Conservation (phyloP, 2,797 vertebrate genomes). For the Phrynocephalus guinanensis region DNA sequence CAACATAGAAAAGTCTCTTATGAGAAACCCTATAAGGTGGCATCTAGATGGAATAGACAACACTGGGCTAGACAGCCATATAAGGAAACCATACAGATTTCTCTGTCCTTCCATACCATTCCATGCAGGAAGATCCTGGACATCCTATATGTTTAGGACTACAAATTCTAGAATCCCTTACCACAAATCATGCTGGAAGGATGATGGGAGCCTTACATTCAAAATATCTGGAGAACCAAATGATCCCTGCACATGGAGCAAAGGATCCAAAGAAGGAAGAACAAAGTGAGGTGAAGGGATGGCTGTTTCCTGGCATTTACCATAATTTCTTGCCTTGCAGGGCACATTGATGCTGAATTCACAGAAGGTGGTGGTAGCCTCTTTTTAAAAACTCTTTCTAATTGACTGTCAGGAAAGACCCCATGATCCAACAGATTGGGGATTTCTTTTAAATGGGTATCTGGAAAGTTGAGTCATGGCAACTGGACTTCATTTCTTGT, state of each 20-base stretch:
- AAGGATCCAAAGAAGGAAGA: not conserved
- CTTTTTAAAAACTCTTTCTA: not conserved
- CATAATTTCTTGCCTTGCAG: no score
- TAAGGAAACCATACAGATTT: not conserved
- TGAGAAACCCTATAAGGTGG: no score
- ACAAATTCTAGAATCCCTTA: not conserved
- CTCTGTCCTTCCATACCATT: not conserved
- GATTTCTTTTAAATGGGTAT: no score
- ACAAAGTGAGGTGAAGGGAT: no score
- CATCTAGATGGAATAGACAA: no score
- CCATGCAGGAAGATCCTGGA: not conserved
- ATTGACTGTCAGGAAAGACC: not conserved
- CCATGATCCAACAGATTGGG: no score
- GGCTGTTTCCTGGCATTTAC: not conserved
- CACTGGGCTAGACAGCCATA: not conserved
- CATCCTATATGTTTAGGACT: not conserved
- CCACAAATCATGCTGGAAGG: not conserved
- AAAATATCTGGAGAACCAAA: not conserved
- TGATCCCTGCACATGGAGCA: not conserved
- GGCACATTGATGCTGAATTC: not conserved
- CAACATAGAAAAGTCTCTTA: no score
- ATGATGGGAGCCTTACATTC: not conserved
- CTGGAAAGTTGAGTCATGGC: no score
- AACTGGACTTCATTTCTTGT: no score
- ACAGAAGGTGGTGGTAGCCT: not conserved